phyloP scores from a whole-genome alignment of 2,888 invertebrate species.

The Apamea anceps region DNA sequence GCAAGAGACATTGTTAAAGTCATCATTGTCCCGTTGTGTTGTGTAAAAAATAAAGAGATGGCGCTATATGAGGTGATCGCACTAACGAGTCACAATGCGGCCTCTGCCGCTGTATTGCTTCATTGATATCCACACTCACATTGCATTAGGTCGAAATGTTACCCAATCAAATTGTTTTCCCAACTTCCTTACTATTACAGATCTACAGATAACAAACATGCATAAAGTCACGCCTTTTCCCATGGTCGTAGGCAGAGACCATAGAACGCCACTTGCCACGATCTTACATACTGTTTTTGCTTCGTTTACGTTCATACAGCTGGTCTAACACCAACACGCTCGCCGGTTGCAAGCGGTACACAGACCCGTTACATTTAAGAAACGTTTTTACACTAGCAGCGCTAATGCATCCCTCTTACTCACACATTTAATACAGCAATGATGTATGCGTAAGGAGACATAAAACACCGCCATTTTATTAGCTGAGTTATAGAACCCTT shows the following conservation, averaged over 20 bases:
- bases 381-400: neutral
- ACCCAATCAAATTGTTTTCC: neutral
- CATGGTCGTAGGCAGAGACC: neutral
- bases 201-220: neutral
- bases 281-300: neutral
- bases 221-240: neutral
- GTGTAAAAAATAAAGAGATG: neutral
- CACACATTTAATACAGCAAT: neutral
- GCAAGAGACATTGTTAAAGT: neutral
- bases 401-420: neutral
- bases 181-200: neutral
- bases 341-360: neutral
- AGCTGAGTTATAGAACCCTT: neutral
- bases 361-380: neutral
- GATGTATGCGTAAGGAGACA: neutral
- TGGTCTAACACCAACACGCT: neutral
- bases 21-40: neutral
- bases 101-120: neutral
- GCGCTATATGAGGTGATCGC: neutral
- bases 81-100: neutral
- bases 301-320: neutral
- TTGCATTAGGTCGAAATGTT: neutral
- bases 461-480: neutral
- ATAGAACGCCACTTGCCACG: neutral
- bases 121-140: neutral